These are phyloP conservation scores for Congeria kusceri DNA, from an alignment of 2,888 invertebrate species.

Conservation along the genomic window DNA sequence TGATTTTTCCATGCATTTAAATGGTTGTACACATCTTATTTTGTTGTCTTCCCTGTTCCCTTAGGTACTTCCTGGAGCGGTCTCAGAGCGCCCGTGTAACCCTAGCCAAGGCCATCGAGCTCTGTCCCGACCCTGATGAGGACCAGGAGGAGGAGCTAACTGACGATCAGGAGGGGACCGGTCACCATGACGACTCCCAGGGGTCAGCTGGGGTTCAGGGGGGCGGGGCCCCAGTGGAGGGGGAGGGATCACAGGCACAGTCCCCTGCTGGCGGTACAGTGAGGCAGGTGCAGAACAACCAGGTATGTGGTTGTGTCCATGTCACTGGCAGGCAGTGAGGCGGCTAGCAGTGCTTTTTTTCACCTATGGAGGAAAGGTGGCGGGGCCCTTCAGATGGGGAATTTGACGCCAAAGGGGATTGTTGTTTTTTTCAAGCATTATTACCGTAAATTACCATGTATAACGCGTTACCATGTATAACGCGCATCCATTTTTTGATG, in stretches of 20 bases:
- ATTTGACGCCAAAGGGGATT: too few species aligned
- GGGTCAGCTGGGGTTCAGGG: constrained; percentile 75
- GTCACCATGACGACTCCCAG: constrained; percentile 75
- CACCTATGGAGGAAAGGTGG: too few species aligned
- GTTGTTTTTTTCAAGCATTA: too few species aligned
- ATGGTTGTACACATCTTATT: too few species aligned
- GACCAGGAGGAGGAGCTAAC: constrained; percentile 77
- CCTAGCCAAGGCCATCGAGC: constrained; percentile 91
- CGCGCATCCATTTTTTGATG: too few species aligned
- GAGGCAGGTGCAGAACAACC: constrained; percentile 79
- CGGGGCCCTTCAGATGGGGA: too few species aligned
- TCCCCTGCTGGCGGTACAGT: constrained; percentile 68
- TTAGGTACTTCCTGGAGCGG: constrained; percentile 91
- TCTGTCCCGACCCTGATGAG: constrained; percentile 86
- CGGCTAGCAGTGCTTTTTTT: too few species aligned
- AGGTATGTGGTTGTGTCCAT: constrained; percentile 48
- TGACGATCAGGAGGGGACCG: constrained; percentile 73
- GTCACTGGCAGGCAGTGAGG: background rate
- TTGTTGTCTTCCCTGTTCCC: background rate
- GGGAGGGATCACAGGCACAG: constrained; percentile 68
- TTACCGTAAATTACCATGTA: too few species aligned
- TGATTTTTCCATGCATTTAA: too few species aligned
- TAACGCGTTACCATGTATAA: too few species aligned
- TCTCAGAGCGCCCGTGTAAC: constrained; percentile 97
- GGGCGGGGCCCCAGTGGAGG: too few species aligned